These are phyloP conservation scores for Pygoscelis antarcticus DNA, from an alignment of 2,113 vertebrate species.

Conservation along the genomic window DNA sequence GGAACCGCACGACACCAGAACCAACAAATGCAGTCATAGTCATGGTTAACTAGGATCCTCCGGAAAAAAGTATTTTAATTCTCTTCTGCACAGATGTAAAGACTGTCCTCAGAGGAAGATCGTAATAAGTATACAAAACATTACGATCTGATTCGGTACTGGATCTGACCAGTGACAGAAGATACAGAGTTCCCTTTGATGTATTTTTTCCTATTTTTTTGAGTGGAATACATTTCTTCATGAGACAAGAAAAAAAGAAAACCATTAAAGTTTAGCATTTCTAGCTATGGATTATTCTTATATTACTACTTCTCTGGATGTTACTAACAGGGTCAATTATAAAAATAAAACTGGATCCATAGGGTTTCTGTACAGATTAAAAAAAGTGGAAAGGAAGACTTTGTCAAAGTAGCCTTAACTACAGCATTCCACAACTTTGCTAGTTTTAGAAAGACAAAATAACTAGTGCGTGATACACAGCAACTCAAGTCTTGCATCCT, in stretches of 20 bases:
- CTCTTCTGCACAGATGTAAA: neutral
- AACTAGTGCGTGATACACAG: neutral
- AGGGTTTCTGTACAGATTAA: neutral
- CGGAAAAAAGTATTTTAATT: neutral
- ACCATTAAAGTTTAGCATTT: neutral
- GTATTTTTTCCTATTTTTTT: neutral
- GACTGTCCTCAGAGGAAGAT: neutral
- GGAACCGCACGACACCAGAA: neutral
- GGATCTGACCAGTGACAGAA: neutral
- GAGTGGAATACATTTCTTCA: neutral
- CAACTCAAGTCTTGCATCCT: neutral
- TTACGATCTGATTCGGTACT: accelerated
- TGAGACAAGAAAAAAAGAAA: neutral
- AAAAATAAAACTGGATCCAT: neutral
- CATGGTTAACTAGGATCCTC: neutral
- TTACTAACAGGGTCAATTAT: neutral
- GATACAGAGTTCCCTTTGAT: neutral
- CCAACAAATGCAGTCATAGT: neutral
- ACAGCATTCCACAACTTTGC: neutral
- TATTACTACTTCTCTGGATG: neutral
- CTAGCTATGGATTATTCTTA: neutral
- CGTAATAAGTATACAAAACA: neutral
- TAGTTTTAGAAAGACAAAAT: neutral
- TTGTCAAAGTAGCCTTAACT: neutral
- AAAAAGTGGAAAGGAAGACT: neutral